These are phyloP conservation scores for Sorex fumeus DNA, from an alignment of 2,113 vertebrate genomes.

Conservation along the genomic window DNA sequence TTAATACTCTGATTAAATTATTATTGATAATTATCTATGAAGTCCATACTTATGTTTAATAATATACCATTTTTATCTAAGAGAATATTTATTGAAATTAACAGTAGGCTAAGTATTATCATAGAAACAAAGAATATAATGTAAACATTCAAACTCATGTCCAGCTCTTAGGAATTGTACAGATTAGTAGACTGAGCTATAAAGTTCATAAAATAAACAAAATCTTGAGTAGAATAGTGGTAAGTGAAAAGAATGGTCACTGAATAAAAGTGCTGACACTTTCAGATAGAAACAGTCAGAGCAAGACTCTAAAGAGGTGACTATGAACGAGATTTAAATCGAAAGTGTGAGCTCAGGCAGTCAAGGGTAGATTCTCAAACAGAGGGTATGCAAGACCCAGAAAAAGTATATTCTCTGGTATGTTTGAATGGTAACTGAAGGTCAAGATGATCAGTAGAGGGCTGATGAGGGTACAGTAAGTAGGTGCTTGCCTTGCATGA, in stretches of 20 bases:
- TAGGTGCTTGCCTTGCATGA: no score
- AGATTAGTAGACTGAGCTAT: neutral
- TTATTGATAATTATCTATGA: slow-evolving; percentile 36
- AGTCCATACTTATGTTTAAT: neutral
- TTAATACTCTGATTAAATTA: neutral
- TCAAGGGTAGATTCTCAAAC: neutral
- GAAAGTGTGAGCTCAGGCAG: neutral
- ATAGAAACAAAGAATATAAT: neutral
- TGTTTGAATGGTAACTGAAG: neutral
- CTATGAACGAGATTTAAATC: neutral
- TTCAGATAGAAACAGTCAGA: neutral
- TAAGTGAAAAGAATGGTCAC: neutral
- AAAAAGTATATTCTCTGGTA: neutral
- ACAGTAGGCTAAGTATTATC: neutral
- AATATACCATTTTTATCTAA: slow-evolving; percentile 20
- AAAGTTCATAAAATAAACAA: slow-evolving; percentile 20
- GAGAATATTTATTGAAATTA: slow-evolving; percentile 48
- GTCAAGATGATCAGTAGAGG: neutral
- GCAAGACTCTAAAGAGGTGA: neutral
- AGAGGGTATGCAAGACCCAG: neutral
- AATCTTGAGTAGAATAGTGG: neutral
- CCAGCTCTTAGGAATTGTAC: neutral
- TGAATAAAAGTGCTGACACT: neutral
- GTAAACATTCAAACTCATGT: neutral
- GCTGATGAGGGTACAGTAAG: no score